Evolutionary conservation across 2,113 vertebrate species (phyloP), one percentile per base, ranked within the genome.

Genomic region (Suricata suricatta): DNA sequence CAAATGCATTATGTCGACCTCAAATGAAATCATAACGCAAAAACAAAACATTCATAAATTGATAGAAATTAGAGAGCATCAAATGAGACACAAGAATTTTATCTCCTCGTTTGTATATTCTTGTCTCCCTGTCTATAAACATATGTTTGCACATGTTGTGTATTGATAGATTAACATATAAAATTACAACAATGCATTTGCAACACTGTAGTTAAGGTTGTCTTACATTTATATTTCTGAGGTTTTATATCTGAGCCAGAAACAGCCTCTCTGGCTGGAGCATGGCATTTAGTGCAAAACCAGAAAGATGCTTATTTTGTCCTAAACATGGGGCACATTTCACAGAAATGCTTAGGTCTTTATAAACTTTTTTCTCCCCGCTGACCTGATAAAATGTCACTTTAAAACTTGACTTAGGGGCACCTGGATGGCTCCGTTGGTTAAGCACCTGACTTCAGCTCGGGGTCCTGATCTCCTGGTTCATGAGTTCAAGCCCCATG

Each of bases 71-170:
- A 98, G 97, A 98, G 97, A 98, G 96, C 98, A 98, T 96, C 98
- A 98, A 98, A 98, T 98, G 98, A 99, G 98, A 98, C 97, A 98
- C 96, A 97, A 68, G 88, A 95, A 98, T 99, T 98, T 98, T 98
- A 98, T 98, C 96, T 98, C 98, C 98, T 98, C 97, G 98, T 98
- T 99, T 99, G 98, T 99, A 98, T 96, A 98, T 98, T 98, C 98
- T 98, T 98, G 96, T 98, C 98, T 99, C 97, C 97, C 97, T 98
- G 98, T 98, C 98, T 98, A 98, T 99, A 99, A 99, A 98, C 99
- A 99, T 98, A 99, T 98, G 98, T 98, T 99, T 99, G 98, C 98
- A 98, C 98, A 98, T 98, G 98, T 97, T 98, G 98, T 98, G 97
- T 98, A 98, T 98, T 98, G 98, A 98, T 98, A 98, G 98, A 99